These are phyloP conservation scores for Onychorhynchus coronatus DNA, from an alignment of 2,113 vertebrate genomes.

Conservation along the genomic window DNA sequence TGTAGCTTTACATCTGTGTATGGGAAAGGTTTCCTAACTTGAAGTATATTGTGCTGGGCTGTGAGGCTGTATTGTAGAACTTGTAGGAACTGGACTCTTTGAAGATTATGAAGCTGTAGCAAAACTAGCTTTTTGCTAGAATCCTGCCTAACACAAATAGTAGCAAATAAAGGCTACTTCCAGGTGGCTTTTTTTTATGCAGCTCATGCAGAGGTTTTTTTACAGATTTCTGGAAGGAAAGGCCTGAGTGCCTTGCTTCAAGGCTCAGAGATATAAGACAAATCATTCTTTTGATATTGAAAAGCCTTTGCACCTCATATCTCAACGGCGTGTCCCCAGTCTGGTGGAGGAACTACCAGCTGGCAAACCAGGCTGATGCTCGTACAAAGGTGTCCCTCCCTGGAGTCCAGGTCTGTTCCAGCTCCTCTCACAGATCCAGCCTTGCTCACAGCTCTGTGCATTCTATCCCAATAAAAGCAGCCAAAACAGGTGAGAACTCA, in stretches of 20 bases:
- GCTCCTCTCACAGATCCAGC: neutral
- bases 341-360: neutral
- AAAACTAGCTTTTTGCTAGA: neutral
- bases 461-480: rapidly evolving
- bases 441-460: neutral
- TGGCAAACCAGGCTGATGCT: neutral
- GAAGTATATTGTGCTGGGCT: neutral
- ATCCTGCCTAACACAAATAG: neutral
- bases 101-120: neutral
- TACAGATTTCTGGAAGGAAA: neutral
- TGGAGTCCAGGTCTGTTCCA: neutral
- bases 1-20: neutral
- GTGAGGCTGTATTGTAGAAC: neutral
- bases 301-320: neutral
- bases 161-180: neutral
- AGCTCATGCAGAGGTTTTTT: neutral
- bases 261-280: neutral
- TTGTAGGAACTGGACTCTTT: neutral
- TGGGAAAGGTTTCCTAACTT: neutral
- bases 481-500: neutral
- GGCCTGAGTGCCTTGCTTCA: neutral
- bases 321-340: neutral
- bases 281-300: neutral
- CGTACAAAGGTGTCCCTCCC: too few species aligned
- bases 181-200: neutral